These are phyloP conservation scores for Glossophaga mutica DNA, from an alignment of 2,797 vertebrate genomes.

Conservation along the genomic window DNA sequence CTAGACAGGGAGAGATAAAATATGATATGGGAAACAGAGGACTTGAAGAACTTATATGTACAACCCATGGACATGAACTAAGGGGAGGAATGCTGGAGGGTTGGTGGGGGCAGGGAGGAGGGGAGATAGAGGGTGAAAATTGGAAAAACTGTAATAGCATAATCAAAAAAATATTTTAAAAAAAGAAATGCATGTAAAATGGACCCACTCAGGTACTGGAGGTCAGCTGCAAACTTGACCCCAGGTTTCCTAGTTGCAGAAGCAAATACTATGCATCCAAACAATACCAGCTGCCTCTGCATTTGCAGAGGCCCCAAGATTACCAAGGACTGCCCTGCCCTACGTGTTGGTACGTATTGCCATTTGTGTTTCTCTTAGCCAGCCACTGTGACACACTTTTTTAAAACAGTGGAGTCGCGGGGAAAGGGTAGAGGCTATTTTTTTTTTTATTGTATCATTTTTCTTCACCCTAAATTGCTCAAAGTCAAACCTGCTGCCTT, in stretches of 20 bases:
- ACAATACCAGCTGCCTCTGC: no score
- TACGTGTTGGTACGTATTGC: accelerated
- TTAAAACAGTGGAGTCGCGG: background rate
- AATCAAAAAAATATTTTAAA: no score
- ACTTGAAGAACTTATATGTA: no score
- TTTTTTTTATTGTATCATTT: background rate
- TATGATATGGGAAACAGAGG: no score
- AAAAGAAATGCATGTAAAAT: background rate
- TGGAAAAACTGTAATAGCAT: no score
- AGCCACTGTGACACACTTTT: background rate
- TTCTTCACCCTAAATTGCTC: background rate
- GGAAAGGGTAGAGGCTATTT: background rate
- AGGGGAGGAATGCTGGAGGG: no score
- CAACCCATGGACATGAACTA: no score
- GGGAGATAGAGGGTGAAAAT: no score
- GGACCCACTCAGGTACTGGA: background rate
- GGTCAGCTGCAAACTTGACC: background rate
- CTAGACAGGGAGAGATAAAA: no score
- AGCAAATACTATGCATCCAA: background rate
- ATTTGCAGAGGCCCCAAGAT: accelerated
- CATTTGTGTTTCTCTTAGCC: background rate
- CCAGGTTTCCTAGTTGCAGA: background rate
- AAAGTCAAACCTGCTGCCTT: background rate
- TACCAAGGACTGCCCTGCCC: no score
- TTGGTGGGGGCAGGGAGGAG: no score